Base-by-base conservation (phyloP, 2,888 invertebrate species). In the Erebia palarica region DNA sequence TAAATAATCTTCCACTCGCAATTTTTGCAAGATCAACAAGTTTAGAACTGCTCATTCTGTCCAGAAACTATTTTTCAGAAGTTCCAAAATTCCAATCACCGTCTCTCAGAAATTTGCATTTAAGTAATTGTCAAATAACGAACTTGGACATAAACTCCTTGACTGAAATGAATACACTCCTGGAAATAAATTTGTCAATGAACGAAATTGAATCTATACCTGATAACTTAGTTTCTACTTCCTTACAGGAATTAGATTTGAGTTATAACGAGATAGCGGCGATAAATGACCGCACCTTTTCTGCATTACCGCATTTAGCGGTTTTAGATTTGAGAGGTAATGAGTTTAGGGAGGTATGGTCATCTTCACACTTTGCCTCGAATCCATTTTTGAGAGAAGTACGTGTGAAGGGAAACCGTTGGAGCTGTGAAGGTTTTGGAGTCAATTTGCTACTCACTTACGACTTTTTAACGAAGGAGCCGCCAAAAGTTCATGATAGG, bases 261-360 rank as follows among this genome's bases (percentile, higher is more conserved):
- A 94, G 94, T 80, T 91, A 89, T 74, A 96, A 94, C 80, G 94
- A 95, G 78, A 93, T 97, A 65, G 92, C 93, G 51, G 82, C 86
- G 3, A 82, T 97, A 16, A 94, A 93, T 14, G 96, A 96, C 75
- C 82, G 82, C 14, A 95, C 95, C 53, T 96, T 97, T 84, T 87
- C 87, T 18, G 90, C 94, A 60, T 89, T 96, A 85, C 94, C 95
- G 53, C 94, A 95, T 73, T 85, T 97, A 65, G 94, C 94, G 71
- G 94, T 93, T 80, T 82, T 97, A 70, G 95, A 96, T 82, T 85
- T 97, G 82, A 95, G 95, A 82, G 96, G 96, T 63, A 97, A 97
- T 82, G 94, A 95, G 53, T 92, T 97, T 73, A 95, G 94, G 13
- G 95, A 95, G 71, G 94, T 95, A 36, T 94, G 96, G 85, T 89